Conservation (phyloP, 1,140 invertebrate species). For the Saccostrea cuccullata region DNA sequence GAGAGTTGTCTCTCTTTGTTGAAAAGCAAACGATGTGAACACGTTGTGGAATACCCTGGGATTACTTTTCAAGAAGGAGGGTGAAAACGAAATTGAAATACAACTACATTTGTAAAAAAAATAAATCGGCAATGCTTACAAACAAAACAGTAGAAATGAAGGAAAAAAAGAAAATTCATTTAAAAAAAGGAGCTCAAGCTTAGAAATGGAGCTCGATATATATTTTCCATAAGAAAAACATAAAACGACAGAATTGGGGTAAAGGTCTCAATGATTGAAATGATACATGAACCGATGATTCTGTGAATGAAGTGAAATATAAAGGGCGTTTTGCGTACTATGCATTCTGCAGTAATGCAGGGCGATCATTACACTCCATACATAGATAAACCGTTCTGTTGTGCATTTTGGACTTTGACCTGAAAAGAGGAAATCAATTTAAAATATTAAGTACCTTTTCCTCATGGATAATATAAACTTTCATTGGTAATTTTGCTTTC, state of each 20-base stretch:
- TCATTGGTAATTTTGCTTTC: no score
- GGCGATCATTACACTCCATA: not conserved
- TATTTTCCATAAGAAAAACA: not conserved
- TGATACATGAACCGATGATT: not conserved
- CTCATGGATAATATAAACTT: no score
- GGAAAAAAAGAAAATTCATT: not conserved
- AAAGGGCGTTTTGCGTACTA: not conserved
- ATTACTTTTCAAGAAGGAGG: not conserved
- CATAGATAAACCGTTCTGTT: not conserved
- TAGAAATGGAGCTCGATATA: not conserved
- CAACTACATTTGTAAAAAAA: not conserved
- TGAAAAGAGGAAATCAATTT: not conserved
- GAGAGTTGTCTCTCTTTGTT: not conserved
- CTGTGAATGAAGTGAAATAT: not conserved
- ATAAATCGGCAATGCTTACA: not conserved
- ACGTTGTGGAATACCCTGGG: constrained; percentile 9
- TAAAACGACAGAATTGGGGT: not conserved
- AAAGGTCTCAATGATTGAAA: not conserved
- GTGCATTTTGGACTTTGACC: constrained; percentile 9
- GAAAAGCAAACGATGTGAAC: not conserved
- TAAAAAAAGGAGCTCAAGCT: not conserved
- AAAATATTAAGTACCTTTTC: no score
- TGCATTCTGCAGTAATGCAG: not conserved
- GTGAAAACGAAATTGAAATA: not conserved
- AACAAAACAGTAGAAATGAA: not conserved